Evolutionary conservation across 2,888 invertebrate species (phyloP).

Genomic region (Morinoia aosen): DNA sequence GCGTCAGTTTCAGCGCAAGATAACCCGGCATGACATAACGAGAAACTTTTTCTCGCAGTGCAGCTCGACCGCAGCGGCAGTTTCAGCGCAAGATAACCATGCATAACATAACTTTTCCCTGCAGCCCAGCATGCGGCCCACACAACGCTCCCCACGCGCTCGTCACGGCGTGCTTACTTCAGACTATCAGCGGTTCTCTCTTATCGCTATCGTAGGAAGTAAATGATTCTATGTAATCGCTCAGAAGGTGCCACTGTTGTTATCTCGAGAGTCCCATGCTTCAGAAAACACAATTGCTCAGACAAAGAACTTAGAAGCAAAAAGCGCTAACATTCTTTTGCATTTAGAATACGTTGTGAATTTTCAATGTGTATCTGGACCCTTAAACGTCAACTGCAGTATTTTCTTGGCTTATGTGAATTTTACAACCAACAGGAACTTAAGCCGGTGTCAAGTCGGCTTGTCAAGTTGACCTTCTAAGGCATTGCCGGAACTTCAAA

Average conservation of each 20-base stretch:
- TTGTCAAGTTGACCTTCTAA: no score
- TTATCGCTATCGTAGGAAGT: slow-evolving; percentile 9
- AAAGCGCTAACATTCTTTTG: no score
- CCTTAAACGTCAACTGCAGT: no score
- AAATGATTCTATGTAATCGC: neutral
- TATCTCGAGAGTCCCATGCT: neutral
- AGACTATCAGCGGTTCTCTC: neutral
- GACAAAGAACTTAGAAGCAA: neutral
- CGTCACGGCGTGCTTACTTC: neutral
- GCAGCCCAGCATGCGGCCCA: neutral
- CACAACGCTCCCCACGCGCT: neutral
- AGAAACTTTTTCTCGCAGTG: neutral
- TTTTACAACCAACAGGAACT: no score
- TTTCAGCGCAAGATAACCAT: neutral
- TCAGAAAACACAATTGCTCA: neutral
- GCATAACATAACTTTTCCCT: neutral
- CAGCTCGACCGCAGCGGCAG: neutral
- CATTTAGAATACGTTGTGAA: no score
- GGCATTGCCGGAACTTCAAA: no score
- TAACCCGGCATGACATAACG: neutral
- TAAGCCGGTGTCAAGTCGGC: no score
- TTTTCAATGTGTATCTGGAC: no score
- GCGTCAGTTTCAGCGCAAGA: neutral
- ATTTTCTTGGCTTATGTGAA: no score
- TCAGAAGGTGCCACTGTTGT: neutral